Conservation (phyloP, 2,113 vertebrate species). For the Myiagra hebetior region DNA sequence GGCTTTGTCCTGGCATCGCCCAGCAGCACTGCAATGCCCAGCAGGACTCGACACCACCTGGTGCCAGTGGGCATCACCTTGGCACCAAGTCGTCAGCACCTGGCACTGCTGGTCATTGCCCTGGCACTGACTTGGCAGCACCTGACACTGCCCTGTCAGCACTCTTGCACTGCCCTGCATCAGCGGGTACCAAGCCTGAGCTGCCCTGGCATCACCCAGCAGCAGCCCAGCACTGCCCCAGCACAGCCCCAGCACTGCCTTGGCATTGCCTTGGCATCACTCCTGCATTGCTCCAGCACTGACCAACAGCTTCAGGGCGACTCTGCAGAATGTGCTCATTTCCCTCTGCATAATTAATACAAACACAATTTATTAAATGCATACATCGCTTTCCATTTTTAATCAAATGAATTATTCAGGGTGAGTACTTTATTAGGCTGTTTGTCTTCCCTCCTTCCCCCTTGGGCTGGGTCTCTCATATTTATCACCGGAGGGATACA, state of each 20-base stretch:
- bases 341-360: neutral
- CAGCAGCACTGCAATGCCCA: neutral
- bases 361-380: neutral
- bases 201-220: too few relatives aligned
- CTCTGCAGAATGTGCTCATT: rapidly evolving
- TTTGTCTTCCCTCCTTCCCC: neutral
- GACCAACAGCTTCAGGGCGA: neutral
- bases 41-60: neutral
- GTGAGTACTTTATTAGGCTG: neutral
- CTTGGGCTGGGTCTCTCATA: neutral
- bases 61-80: neutral
- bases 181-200: neutral
- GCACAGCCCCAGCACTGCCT: neutral
- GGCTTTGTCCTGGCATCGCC: too few relatives aligned
- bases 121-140: neutral
- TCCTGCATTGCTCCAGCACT: neutral
- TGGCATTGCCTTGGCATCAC: neutral
- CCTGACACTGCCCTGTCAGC: too few relatives aligned
- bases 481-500: rapidly evolving
- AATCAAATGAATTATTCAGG: neutral
- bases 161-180: neutral
- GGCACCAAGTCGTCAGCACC: neutral
- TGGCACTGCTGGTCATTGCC: neutral
- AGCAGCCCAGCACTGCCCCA: neutral
- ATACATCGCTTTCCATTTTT: neutral